A percentile compares a stretch with the other conserved stretches of the same genome.
phyloP scores from a whole-genome alignment of 2,797 vertebrate species.

The Labeo calbasu region DNA sequence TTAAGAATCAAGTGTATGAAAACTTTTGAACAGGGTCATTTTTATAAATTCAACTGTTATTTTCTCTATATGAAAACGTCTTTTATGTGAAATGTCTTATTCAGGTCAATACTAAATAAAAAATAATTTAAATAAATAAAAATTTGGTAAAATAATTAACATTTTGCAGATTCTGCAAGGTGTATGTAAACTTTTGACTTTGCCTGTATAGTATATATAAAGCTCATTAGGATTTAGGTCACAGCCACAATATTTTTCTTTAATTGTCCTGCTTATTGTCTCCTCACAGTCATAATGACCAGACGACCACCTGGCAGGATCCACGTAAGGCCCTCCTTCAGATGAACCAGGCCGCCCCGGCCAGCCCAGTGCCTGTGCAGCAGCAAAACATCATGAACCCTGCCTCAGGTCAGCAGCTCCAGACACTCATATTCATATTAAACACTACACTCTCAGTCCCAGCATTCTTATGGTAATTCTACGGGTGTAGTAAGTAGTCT shows the following conservation, averaged over 20 bases:
- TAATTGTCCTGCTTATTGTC: conserved; percentile 22
- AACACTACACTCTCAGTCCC: not conserved
- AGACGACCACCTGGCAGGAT: conserved; percentile 98
- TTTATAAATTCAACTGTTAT: too few species aligned
- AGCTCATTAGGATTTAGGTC: not conserved
- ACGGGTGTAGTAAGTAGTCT: conserved; percentile 5
- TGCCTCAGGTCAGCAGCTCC: conserved; percentile 79
- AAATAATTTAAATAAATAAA: too few species aligned
- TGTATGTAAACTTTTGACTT: not conserved
- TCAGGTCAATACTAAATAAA: too few species aligned
- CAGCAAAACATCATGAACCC: conserved; percentile 92
- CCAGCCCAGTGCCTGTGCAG: conserved; percentile 84
- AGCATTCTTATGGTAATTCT: conserved; percentile 38
- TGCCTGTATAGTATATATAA: not conserved
- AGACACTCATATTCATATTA: conserved; percentile 14
- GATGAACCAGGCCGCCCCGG: conserved; percentile 87
- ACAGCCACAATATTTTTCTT: not conserved
- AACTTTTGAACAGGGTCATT: too few species aligned
- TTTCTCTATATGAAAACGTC: too few species aligned
- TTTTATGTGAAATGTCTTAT: too few species aligned
- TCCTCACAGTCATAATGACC: conserved; percentile 89
- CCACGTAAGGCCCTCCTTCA: conserved; percentile 95
- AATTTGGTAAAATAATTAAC: too few species aligned
- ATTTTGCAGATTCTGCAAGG: not conserved
- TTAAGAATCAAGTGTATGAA: too few species aligned